Base-by-base conservation (phyloP, 2,888 invertebrate species). In the Frankliniella fusca region DNA sequence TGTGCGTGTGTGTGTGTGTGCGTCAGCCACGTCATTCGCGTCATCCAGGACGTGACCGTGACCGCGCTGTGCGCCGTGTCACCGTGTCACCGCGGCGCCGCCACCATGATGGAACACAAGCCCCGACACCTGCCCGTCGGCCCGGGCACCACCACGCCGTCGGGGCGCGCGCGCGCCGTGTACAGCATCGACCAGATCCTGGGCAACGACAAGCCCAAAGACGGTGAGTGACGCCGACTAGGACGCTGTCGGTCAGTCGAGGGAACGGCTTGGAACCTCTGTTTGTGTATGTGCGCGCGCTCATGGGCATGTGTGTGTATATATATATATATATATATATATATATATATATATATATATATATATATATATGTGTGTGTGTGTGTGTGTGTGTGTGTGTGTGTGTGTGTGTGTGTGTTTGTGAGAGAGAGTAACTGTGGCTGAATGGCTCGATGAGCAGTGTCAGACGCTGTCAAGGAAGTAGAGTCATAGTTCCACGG, bases 161-260 rank as follows among this genome's bases (percentile, higher is more conserved):
- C 12, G 15, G 79, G 82, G 38, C 48, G 38, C 10, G 48, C 76
- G 86, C 87, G 86, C 83, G 89, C 88, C 85, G 87, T 89, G 84
- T 89, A 89, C 86, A 89, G 88, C 85, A 89, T 89, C 84, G 89
- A 89, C 83, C 88, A 88, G 84, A 89, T 89, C 84, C 86, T 89
- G 83, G 89, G 89, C 81, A 88, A 88, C 83, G 80, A 54, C 23
- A 83, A 65, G 70, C 0, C 70, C 70, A 76, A 76, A 27, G 70
- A 76, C 70, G 70, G 70, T 76, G 70, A 76, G 70, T 76, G 27
- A 9, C 70, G 38, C 38, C 38, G 38, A 38, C 38, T 5, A 38
- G 38, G 38, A 38, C 38, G 38, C 38, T 5, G 38, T 38, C 38
- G 5, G n/a, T n/a, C n/a, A n/a, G n/a, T n/a, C n/a, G n/a, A n/a